phyloP scores from a whole-genome alignment of 2,888 invertebrate genomes.

The Metalampra italica region DNA sequence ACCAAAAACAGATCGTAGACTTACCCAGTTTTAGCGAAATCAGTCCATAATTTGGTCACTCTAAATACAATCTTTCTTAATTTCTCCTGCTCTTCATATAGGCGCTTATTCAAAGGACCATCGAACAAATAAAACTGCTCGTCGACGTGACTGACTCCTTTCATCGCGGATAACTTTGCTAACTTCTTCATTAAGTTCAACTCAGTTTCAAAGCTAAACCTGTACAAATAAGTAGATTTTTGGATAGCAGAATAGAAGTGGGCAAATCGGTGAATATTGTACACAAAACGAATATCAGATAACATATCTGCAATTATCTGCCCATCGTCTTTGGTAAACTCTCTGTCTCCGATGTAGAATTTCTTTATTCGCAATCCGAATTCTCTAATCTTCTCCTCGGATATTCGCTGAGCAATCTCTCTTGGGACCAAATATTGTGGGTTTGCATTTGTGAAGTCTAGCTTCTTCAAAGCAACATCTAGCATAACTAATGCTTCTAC shows the following conservation, averaged over 20 bases:
- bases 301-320: slow-evolving; percentile 17
- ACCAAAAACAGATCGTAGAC: slow-evolving; percentile 7
- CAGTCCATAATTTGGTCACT: slow-evolving; percentile 54
- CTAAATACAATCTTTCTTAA: slow-evolving; percentile 33
- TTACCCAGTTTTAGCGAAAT: slow-evolving; percentile 60
- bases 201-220: slow-evolving; percentile 29
- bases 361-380: slow-evolving; percentile 24
- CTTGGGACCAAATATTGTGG: slow-evolving; percentile 28
- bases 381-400: slow-evolving; percentile 16
- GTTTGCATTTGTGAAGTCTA: slow-evolving; percentile 26
- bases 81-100: slow-evolving; percentile 30
- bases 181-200: slow-evolving; percentile 45
- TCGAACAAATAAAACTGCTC: slow-evolving; percentile 68
- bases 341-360: slow-evolving; percentile 27
- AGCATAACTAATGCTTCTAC: slow-evolving; percentile 30
- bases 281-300: slow-evolving; percentile 25
- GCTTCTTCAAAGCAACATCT: slow-evolving; percentile 19
- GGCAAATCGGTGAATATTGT: slow-evolving; percentile 24
- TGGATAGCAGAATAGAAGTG: slow-evolving; percentile 15
- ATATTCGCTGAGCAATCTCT: slow-evolving; percentile 21
- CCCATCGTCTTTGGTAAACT: slow-evolving; percentile 19
- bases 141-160: slow-evolving; percentile 68
- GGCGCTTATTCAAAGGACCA: slow-evolving; percentile 33
- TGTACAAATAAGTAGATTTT: not conserved
- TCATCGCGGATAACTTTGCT: slow-evolving; percentile 22